These are phyloP conservation scores for Pluvianellus socialis DNA, from an alignment of 2,113 vertebrate species.

Conservation along the genomic window DNA sequence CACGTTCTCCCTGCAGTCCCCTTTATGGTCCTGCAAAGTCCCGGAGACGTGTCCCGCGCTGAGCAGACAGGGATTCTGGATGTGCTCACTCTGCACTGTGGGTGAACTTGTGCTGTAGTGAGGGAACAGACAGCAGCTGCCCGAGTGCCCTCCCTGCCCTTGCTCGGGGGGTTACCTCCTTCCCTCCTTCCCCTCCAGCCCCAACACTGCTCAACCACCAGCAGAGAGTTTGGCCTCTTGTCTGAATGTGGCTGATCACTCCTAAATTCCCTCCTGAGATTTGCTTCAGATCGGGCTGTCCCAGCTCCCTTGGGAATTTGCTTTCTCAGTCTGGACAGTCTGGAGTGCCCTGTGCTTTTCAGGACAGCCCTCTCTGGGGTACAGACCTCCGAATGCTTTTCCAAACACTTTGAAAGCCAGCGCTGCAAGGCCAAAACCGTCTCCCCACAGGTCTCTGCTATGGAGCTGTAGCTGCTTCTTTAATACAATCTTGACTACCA, in stretches of 20 bases:
- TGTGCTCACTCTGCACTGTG: not conserved
- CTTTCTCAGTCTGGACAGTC: not conserved
- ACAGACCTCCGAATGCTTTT: not conserved
- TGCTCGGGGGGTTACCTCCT: not conserved
- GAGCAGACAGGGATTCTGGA: not conserved
- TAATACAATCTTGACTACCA: not conserved
- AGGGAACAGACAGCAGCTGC: not conserved
- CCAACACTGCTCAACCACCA: not conserved
- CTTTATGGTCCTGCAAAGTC: not conserved
- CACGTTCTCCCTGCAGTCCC: no score
- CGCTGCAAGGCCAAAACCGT: not conserved
- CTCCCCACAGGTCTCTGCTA: not conserved
- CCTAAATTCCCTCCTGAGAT: not conserved
- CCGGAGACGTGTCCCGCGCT: rapidly evolving
- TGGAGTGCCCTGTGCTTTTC: not conserved
- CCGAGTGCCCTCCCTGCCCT: not conserved
- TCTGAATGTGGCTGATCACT: no score
- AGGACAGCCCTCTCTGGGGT: not conserved
- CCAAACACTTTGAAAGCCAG: not conserved
- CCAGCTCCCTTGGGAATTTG: not conserved
- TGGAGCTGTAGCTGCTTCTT: not conserved
- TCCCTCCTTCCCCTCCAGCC: not conserved
- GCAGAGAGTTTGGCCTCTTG: not conserved
- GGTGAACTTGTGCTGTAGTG: not conserved
- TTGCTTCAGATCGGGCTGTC: not conserved